Percentiles rank a stretch among this genome's conserved stretches.
Conservation (phyloP, 2,888 invertebrate genomes). For the Hirudinaria manillensis region DNA sequence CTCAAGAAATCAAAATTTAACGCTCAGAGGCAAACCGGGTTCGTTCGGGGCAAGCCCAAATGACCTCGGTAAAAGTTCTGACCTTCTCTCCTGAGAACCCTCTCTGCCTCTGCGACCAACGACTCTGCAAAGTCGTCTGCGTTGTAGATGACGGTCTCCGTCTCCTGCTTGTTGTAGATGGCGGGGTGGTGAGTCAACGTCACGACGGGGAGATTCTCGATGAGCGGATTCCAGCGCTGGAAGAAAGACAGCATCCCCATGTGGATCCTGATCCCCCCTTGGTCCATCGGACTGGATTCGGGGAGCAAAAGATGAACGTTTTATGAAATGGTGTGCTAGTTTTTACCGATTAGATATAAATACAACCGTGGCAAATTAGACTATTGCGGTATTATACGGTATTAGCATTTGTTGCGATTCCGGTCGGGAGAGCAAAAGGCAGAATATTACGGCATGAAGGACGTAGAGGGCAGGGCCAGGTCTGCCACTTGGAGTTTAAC, state of each 20-base stretch:
- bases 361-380: neutral
- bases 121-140: constrained; percentile 55
- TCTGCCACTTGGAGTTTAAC: constrained; percentile 71
- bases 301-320: neutral
- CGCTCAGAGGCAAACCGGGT: too few relatives aligned
- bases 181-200: constrained; percentile 74
- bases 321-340: neutral
- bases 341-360: neutral
- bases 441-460: constrained; percentile 73
- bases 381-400: neutral
- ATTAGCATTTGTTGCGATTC: neutral
- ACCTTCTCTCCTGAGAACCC: constrained; percentile 13
- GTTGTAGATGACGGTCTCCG: constrained; percentile 52
- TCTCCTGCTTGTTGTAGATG: constrained; percentile 50
- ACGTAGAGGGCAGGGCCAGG: constrained; percentile 72
- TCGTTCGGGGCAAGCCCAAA: neutral
- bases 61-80: neutral
- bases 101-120: constrained; percentile 40
- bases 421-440: neutral
- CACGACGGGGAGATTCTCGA: constrained; percentile 69
- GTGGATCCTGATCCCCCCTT: constrained; percentile 67
- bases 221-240: constrained; percentile 76
- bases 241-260: constrained; percentile 64
- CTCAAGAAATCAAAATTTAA: too few relatives aligned
- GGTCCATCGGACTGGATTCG: constrained; percentile 64